phyloP scores from a whole-genome alignment of 2,888 invertebrate species.

The Athalia circularis region DNA sequence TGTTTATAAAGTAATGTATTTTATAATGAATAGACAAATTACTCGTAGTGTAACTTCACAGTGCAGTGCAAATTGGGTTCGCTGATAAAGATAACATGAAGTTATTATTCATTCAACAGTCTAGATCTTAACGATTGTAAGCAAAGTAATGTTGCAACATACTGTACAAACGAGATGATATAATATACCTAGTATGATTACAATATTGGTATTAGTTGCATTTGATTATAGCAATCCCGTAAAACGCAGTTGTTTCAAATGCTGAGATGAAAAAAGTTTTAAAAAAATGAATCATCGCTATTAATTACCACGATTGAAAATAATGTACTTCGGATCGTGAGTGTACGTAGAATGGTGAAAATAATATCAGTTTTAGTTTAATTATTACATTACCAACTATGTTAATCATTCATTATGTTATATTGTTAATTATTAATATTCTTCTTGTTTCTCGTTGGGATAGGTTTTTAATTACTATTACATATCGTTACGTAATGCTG shows the following conservation, averaged over 20 bases:
- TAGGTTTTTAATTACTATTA: constrained; percentile 57
- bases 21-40: constrained; percentile 65
- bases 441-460: constrained; percentile 62
- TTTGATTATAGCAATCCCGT: constrained; percentile 39
- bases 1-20: constrained; percentile 72
- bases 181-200: constrained; percentile 39
- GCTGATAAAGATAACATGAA: neutral
- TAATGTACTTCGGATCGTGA: constrained; percentile 32
- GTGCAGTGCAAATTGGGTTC: constrained; percentile 32
- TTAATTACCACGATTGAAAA: constrained; percentile 29
- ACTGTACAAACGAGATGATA: constrained; percentile 36
- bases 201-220: constrained; percentile 32
- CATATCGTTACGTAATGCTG: constrained; percentile 38
- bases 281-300: neutral
- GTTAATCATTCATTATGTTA: constrained; percentile 53
- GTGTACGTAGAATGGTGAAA: constrained; percentile 41
- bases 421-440: constrained; percentile 58
- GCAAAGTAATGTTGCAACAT: constrained; percentile 25
- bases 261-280: constrained; percentile 45
- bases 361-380: constrained; percentile 52
- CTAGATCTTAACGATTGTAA: neutral
- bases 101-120: constrained; percentile 11
- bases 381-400: constrained; percentile 46
- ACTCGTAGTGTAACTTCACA: constrained; percentile 52
- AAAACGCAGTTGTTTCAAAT: constrained; percentile 63